Base-by-base conservation (phyloP, 1,140 invertebrate species). In the Polypedilum pembai region DNA sequence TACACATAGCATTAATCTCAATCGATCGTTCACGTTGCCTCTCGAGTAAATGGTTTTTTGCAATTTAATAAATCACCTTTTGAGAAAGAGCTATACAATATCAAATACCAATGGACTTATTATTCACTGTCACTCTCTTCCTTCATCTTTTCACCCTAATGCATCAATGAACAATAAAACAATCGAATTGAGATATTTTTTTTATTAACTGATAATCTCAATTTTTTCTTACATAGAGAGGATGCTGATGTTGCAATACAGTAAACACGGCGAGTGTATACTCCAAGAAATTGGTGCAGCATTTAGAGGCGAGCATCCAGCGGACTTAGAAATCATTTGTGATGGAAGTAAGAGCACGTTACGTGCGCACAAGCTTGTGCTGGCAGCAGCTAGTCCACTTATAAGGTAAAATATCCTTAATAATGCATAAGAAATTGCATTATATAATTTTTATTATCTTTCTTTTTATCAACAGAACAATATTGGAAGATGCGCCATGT, bases 251-350 rank as follows among this genome's bases (percentile, higher is more conserved):
- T 88, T 94, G 83, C 92, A 92, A 84, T 93, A 93, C 85, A 91
- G 91, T 84, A 93, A 93, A 85, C 92, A 93, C 86, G 91, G 92
- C 85, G 91, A 91, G 83, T 92, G 91, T 82, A 89, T 93, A 85
- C 88, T 92, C 81, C 91, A 91, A 80, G 92, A 93, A 85, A 90
- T 93, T 81, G 90, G 90, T 79, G 89, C 90, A 78, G 92, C 91
- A 86, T 93, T 92, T 84, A 86, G 88, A 78, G 90, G 90, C 75
- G 91, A 92, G 80, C 87, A 90, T 81, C 91, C 91, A 82, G 90
- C 92, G 40, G 92, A 93, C 84, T 86, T 94, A 81, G 88, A 89
- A 76, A 87, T 94, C 77, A 87, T 92, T 65, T 93, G 92, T 82
- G 91, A 92, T 82, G 91, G 91, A 82, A 87, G 87, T 18, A 86